Base-by-base conservation (phyloP, 2,113 vertebrate species). In the Nycticorax nycticorax region DNA sequence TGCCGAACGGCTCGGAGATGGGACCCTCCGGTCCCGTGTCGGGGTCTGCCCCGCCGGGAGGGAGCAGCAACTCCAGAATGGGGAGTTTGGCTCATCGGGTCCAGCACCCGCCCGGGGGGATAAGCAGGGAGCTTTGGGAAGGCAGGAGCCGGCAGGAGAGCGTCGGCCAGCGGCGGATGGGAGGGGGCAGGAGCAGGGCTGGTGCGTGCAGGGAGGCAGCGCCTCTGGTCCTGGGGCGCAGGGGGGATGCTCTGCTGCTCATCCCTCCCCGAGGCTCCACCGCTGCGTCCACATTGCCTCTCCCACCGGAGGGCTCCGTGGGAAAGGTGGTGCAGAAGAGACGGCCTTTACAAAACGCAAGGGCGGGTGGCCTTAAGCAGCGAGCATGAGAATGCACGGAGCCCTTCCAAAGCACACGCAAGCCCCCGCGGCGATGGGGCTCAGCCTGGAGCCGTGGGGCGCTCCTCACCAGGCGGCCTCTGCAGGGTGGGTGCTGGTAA, bases 371-470 rank as follows among this genome's bases (percentile, higher is more conserved):
- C 57, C 33, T 28, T 24, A 23, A 13, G 60, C 48, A 30, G 20
- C 5, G 57, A 24, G 14, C 3, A 3, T 7, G 53, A 21, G 69
- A 3, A 2, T 0, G 14, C 9, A 3, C 4, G 17, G 7, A 48
- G 43, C 55, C 14, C 53, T 43, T n/a, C 35, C 4, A 11, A 41
- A 33, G 69, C 8, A 9, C 4, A 0, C 1, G 9, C 2, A 2
- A 10, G 17, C 33, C 3, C 8, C 30, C 1, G 7, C 1, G 37
- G 15, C 3, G 59, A 0, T 3, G 24, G 26, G 57, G 17, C 6
- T 14, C 59, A 32, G 57, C 21, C 45, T 2, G 23, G 32, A n/a
- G n/a, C 0, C 1, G 14, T 37, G 23, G 14, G 69, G n/a, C 28
- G 8, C 41, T 23, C 15, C 55, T 7, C 21, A 9, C 20, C 16